Percentiles rank a stretch among this genome's conserved stretches.
These are phyloP conservation scores for Cartodere bifasciata DNA, from an alignment of 2,888 invertebrate species.

Conservation along the genomic window DNA sequence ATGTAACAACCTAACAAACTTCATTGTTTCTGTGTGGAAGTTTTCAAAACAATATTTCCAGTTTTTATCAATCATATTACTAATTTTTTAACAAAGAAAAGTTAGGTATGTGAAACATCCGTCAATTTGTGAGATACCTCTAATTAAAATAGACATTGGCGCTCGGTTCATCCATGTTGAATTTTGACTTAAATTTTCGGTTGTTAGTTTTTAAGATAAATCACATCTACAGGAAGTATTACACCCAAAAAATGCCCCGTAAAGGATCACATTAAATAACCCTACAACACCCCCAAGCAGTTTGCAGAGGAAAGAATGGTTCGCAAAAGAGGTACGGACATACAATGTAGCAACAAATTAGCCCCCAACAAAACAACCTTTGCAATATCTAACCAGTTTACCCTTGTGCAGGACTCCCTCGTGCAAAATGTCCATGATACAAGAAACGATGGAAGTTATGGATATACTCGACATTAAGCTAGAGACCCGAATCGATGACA, in stretches of 20 bases:
- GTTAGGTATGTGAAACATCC: too few species aligned
- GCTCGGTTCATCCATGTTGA: too few species aligned
- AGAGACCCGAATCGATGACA: slow-evolving; percentile 25
- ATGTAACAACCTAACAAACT: too few species aligned
- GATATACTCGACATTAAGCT: slow-evolving; percentile 20
- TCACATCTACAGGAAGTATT: neutral
- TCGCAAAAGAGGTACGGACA: slow-evolving; percentile 21
- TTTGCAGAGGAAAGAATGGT: slow-evolving; percentile 18
- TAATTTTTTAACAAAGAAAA: too few species aligned
- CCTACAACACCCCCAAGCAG: neutral
- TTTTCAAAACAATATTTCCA: too few species aligned
- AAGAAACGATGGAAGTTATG: slow-evolving; percentile 21
- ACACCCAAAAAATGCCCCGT: neutral
- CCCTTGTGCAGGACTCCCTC: slow-evolving; percentile 18
- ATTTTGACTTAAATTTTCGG: slow-evolving; percentile 8
- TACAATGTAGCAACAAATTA: neutral
- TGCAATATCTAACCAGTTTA: neutral
- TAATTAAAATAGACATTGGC: too few species aligned
- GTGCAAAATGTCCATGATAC: slow-evolving; percentile 20
- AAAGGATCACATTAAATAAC: neutral
- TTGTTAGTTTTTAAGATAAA: slow-evolving; percentile 2
- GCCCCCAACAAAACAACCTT: slow-evolving; percentile 9
- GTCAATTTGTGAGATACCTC: too few species aligned
- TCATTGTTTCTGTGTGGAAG: too few species aligned
- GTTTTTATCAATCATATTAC: too few species aligned